Conservation (phyloP, 2,113 vertebrate genomes). For the Propithecus coquereli region DNA sequence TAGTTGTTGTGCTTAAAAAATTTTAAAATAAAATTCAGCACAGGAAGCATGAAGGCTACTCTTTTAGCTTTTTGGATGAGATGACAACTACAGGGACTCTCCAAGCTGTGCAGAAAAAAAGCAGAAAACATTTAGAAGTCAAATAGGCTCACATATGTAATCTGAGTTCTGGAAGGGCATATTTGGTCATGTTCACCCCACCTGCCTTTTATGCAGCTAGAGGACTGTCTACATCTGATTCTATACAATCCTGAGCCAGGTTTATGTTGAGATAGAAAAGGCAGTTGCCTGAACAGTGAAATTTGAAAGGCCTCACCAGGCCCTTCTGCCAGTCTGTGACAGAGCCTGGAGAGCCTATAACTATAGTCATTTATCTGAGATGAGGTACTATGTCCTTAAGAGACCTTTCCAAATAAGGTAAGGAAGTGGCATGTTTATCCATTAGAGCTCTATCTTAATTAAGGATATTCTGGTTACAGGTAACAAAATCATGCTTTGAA, state of each 20-base stretch:
- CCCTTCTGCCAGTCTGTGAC: background rate
- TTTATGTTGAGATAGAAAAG: background rate
- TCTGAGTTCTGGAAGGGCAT: background rate
- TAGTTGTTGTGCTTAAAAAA: background rate
- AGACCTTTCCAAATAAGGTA: constrained; percentile 21
- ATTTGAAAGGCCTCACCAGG: background rate
- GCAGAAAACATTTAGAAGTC: background rate
- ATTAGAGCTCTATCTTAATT: constrained; percentile 6
- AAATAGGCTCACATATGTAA: background rate
- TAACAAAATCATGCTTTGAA: background rate
- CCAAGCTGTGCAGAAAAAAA: background rate
- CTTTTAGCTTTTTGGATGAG: background rate
- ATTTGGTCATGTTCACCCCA: background rate
- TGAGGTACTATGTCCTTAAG: background rate
- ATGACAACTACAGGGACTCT: background rate
- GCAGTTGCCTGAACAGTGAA: background rate
- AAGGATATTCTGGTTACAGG: background rate
- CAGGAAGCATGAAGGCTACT: background rate
- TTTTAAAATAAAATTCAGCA: background rate
- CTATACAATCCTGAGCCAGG: background rate
- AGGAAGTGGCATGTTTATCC: background rate
- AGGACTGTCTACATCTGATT: background rate
- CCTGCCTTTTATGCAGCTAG: background rate
- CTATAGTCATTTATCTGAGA: background rate
- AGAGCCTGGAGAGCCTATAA: background rate